Conservation (phyloP, 2,888 invertebrate species). For the Xylophagus ater region DNA sequence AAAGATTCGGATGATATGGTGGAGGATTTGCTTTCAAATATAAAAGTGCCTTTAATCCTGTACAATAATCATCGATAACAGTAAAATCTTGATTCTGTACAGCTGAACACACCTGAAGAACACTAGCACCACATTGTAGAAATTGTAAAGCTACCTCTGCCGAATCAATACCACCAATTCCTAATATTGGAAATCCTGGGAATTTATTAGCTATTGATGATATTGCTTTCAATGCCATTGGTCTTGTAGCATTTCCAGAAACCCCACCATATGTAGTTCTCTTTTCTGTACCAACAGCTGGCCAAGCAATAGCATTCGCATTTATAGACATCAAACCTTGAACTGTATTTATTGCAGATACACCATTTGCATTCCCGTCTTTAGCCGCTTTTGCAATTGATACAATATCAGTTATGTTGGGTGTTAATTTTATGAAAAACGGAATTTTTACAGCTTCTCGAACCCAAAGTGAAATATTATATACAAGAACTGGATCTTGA, state of each 20-base stretch:
- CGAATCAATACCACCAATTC: conserved; percentile 94
- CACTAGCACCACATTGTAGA: conserved; percentile 82
- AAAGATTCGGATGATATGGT: conserved; percentile 46
- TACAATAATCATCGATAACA: conserved; percentile 86
- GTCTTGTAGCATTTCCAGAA: conserved; percentile 87
- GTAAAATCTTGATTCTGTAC: conserved; percentile 99
- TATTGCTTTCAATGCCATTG: conserved; percentile 85
- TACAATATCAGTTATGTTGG: conserved; percentile 92
- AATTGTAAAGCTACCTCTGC: conserved; percentile 94
- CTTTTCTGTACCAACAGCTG: conserved; percentile 66
- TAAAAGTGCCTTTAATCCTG: conserved; percentile 74
- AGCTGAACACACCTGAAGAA: conserved; percentile 91
- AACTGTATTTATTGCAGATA: conserved; percentile 95
- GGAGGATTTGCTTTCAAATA: conserved; percentile 62
- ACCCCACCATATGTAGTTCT: conserved; percentile 91
- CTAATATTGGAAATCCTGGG: conserved; percentile 85
- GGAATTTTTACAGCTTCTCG: conserved; percentile 77
- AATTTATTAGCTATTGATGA: conserved; percentile 74
- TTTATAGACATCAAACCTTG: conserved; percentile 85
- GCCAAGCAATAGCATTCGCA: conserved; percentile 81
- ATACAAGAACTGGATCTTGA: conserved; percentile 81
- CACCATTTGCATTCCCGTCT: conserved; percentile 85
- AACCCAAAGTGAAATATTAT: conserved; percentile 86
- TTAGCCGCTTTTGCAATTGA: conserved; percentile 81
- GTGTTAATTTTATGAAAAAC: conserved; percentile 94